These are phyloP conservation scores for Opisthograptis luteolata DNA, from an alignment of 2,888 invertebrate species.

Conservation along the genomic window DNA sequence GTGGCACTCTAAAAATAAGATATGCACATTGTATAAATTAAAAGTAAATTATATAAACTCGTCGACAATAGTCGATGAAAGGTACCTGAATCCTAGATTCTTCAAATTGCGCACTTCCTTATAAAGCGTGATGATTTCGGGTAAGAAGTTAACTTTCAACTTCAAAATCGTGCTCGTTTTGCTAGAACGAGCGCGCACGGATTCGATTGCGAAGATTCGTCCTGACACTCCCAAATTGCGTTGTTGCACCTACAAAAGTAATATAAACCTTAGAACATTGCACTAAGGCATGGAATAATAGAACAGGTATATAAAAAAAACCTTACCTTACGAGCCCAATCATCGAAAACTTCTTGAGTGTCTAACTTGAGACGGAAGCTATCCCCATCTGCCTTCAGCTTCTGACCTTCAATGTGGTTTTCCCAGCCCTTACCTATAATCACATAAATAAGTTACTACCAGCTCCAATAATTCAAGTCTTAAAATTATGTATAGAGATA, in stretches of 20 bases:
- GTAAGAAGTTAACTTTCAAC: constrained; percentile 96
- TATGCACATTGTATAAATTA: no score
- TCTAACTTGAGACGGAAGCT: constrained; percentile 98
- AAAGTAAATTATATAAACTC: neutral
- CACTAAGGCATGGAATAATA: neutral
- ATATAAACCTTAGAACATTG: constrained; percentile 13
- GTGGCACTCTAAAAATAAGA: constrained; percentile 89
- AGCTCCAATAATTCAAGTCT: no score
- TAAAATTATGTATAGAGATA: no score
- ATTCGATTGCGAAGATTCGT: constrained; percentile 96
- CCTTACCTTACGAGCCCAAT: constrained; percentile 94
- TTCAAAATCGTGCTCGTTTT: constrained; percentile 93
- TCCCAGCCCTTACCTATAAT: constrained; percentile 98
- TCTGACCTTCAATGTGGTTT: constrained; percentile 99
- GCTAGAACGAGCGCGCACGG: constrained; percentile 89
- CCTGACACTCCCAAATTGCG: constrained; percentile 97
- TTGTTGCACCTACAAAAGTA: constrained; percentile 88
- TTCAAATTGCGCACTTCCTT: constrained; percentile 99
- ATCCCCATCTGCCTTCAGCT: constrained; percentile 98
- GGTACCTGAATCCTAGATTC: constrained; percentile 93
- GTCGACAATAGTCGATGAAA: no score
- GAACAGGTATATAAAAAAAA: neutral
- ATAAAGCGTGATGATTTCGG: constrained; percentile 98
- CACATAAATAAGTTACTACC: no score
- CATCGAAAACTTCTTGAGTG: constrained; percentile 98